Evolutionary conservation across 2,888 invertebrate genomes (phyloP).

Genomic region (Amphiduros pacificus): DNA sequence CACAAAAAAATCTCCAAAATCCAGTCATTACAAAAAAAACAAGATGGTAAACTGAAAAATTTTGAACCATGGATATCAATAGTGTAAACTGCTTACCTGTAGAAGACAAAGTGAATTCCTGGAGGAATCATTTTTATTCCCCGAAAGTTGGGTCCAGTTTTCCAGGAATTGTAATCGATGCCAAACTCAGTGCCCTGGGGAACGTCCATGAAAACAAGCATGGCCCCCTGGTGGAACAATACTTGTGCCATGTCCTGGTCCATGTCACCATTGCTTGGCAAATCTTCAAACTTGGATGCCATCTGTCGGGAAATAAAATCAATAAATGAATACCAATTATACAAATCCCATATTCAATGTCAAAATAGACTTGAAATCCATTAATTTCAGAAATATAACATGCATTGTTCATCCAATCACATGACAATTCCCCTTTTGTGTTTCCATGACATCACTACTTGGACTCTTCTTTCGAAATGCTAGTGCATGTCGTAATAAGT

Average conservation of each 20-base stretch:
- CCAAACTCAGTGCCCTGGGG: slow-evolving; percentile 93
- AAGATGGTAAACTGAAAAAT: neutral
- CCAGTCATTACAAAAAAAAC: neutral
- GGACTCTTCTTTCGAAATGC: too few species aligned
- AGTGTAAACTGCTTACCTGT: slow-evolving; percentile 63
- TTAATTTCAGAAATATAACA: too few species aligned
- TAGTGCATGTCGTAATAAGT: too few species aligned
- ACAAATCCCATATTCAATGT: too few species aligned
- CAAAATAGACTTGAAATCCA: too few species aligned
- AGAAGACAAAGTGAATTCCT: slow-evolving; percentile 91
- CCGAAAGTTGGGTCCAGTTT: slow-evolving; percentile 85
- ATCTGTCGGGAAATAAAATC: too few species aligned
- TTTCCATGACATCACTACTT: too few species aligned
- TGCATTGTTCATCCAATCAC: too few species aligned
- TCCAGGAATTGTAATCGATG: slow-evolving; percentile 90
- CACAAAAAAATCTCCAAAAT: neutral
- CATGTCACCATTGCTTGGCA: slow-evolving; percentile 72
- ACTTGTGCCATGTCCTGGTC: slow-evolving; percentile 73
- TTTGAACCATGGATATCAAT: neutral
- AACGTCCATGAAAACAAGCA: slow-evolving; percentile 79
- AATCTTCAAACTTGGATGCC: too few species aligned
- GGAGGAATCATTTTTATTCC: slow-evolving; percentile 99
- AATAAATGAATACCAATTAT: too few species aligned
- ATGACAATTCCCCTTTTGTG: too few species aligned
- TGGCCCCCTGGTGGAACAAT: slow-evolving; percentile 79